phyloP scores from a whole-genome alignment of 2,888 invertebrate genomes.

The Dryomyza anilis region DNA sequence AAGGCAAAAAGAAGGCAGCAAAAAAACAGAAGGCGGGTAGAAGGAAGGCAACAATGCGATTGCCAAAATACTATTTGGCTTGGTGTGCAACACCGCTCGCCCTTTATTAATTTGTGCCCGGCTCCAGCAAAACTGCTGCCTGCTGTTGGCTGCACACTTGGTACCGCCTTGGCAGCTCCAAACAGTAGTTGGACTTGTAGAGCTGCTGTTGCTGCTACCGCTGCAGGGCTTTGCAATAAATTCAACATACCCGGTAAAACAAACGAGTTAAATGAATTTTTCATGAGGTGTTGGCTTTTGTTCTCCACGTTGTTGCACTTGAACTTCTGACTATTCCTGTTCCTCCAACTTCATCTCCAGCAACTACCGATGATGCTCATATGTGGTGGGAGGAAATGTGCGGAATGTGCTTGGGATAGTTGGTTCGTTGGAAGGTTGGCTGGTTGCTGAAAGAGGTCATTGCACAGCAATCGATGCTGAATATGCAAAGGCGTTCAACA shows the following conservation, averaged over 20 bases:
- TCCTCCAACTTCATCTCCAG: too few species aligned
- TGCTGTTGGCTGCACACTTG: background rate
- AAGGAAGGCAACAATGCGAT: background rate
- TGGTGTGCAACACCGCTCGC: slow-evolving; percentile 27
- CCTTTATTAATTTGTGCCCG: slow-evolving; percentile 53
- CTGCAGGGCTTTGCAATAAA: slow-evolving; percentile 35
- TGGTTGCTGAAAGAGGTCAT: background rate
- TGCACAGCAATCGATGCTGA: slow-evolving; percentile 13
- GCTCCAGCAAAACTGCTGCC: slow-evolving; percentile 3
- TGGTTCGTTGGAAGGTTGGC: slow-evolving; percentile 20
- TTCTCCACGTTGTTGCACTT: slow-evolving; percentile 43
- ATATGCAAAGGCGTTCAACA: background rate
- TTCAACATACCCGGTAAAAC: slow-evolving; percentile 59
- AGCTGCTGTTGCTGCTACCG: slow-evolving; percentile 17
- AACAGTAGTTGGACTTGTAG: background rate
- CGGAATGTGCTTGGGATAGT: slow-evolving; percentile 5
- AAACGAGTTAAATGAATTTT: slow-evolving; percentile 58
- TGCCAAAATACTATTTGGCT: slow-evolving; percentile 19
- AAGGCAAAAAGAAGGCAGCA: background rate
- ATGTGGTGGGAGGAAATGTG: background rate
- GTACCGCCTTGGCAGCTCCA: background rate
- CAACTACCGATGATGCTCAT: background rate
- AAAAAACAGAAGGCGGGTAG: slow-evolving; percentile 18
- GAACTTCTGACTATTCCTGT: slow-evolving; percentile 39
- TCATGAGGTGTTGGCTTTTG: slow-evolving; percentile 58